A percentile compares a stretch with the other conserved stretches of the same genome.
Evolutionary conservation across 2,888 invertebrate genomes (phyloP).

Genomic region (Cosmia pyralina): DNA sequence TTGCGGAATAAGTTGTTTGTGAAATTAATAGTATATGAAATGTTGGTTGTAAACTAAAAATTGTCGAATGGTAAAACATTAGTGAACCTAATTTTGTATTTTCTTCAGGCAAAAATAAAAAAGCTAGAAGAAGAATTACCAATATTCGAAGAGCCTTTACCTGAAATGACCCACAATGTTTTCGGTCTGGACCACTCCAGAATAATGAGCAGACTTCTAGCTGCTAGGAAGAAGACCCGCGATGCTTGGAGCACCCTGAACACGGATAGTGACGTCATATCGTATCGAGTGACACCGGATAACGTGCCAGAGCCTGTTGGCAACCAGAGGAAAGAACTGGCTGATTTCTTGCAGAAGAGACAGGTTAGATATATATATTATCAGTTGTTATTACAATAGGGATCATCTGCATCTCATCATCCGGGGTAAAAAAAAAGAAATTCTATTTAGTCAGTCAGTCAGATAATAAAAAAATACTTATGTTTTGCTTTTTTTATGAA

Average conservation of each 20-base stretch:
- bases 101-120: slow-evolving; percentile 82
- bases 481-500: too few species aligned
- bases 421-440: too few species aligned
- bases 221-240: slow-evolving; percentile 87
- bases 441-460: too few species aligned
- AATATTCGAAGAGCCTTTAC: slow-evolving; percentile 86
- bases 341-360: slow-evolving; percentile 89
- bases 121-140: slow-evolving; percentile 80
- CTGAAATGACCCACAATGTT: slow-evolving; percentile 93
- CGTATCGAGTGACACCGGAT: slow-evolving; percentile 73
- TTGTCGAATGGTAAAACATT: too few species aligned
- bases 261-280: slow-evolving; percentile 74
- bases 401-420: too few species aligned
- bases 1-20: too few species aligned
- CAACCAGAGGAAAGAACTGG: slow-evolving; percentile 87
- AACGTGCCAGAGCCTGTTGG: slow-evolving; percentile 66
- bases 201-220: slow-evolving; percentile 90
- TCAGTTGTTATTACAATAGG: too few species aligned
- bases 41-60: too few species aligned
- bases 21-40: too few species aligned
- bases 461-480: too few species aligned
- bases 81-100: too few species aligned
- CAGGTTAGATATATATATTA: slow-evolving; percentile 74
- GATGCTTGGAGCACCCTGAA: slow-evolving; percentile 88
- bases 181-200: slow-evolving; percentile 92